Conservation (phyloP, 2,797 vertebrate species). For the Anabas testudineus region DNA sequence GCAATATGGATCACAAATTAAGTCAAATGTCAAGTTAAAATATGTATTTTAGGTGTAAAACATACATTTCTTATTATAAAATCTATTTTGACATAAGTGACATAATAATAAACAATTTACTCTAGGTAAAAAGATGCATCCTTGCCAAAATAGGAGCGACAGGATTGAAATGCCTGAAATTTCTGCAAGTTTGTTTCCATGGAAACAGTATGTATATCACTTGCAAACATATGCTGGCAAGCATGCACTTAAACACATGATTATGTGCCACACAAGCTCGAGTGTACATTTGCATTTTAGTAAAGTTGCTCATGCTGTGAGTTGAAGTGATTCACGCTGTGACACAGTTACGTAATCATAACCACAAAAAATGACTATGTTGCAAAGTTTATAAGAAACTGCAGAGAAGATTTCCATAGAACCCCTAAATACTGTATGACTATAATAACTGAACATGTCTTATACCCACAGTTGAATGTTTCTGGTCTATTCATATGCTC, state of each 20-base stretch:
- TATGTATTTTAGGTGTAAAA: no score
- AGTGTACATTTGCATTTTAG: slow-evolving; percentile 1
- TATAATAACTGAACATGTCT: not conserved
- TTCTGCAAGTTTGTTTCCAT: slow-evolving; percentile 10
- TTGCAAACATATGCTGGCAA: slow-evolving; percentile 4
- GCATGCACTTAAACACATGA: not conserved
- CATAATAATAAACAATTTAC: not conserved
- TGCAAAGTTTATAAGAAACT: not conserved
- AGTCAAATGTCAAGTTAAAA: no score
- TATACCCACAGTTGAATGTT: not conserved
- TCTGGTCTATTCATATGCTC: no score
- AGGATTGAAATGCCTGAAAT: slow-evolving; percentile 33
- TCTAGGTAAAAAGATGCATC: not conserved
- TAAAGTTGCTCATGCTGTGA: slow-evolving; percentile 7
- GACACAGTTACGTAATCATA: not conserved
- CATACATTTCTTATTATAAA: no score
- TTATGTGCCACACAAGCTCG: not conserved
- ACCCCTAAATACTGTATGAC: not conserved
- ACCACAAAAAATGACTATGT: not conserved
- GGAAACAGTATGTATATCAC: slow-evolving; percentile 26
- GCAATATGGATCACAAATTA: no score
- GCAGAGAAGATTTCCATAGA: not conserved
- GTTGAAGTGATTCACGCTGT: slow-evolving; percentile 9
- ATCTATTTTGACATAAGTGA: no score
- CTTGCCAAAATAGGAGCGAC: not conserved